Conservation (phyloP, 2,888 invertebrate genomes). For the Entomobrya proxima region DNA sequence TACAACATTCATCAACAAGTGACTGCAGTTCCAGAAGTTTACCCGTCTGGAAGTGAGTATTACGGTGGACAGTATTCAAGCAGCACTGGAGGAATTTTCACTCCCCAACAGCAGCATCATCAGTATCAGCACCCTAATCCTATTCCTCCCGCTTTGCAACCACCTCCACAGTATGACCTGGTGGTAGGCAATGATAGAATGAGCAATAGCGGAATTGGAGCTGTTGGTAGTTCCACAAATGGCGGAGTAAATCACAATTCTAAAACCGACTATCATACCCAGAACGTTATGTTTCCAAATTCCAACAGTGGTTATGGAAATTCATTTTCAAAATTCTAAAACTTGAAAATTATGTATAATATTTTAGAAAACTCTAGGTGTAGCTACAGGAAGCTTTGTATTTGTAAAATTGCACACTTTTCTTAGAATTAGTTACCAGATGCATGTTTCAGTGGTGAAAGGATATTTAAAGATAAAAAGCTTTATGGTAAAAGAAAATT, state of each 20-base stretch:
- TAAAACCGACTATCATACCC: background rate
- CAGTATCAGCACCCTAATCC: too few species aligned
- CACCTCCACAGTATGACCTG: conserved; percentile 15
- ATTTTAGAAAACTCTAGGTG: too few species aligned
- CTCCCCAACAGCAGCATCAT: too few species aligned
- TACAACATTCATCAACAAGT: background rate
- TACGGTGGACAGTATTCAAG: background rate
- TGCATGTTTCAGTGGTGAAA: too few species aligned
- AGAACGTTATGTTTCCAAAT: background rate
- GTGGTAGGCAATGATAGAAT: background rate
- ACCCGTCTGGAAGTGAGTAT: background rate
- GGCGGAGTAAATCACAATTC: background rate
- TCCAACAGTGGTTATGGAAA: background rate
- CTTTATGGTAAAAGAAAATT: too few species aligned
- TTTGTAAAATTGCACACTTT: too few species aligned
- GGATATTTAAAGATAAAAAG: too few species aligned
- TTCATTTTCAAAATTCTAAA: conserved; percentile 7
- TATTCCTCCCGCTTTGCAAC: conserved; percentile 1
- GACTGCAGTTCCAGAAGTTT: background rate
- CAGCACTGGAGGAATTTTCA: background rate
- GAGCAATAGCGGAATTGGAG: background rate
- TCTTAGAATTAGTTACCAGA: too few species aligned
- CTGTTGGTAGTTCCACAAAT: too few species aligned
- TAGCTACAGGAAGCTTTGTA: too few species aligned
- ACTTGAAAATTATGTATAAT: too few species aligned